phyloP scores from a whole-genome alignment of 2,113 vertebrate genomes.

The Leptobrachium leishanense region DNA sequence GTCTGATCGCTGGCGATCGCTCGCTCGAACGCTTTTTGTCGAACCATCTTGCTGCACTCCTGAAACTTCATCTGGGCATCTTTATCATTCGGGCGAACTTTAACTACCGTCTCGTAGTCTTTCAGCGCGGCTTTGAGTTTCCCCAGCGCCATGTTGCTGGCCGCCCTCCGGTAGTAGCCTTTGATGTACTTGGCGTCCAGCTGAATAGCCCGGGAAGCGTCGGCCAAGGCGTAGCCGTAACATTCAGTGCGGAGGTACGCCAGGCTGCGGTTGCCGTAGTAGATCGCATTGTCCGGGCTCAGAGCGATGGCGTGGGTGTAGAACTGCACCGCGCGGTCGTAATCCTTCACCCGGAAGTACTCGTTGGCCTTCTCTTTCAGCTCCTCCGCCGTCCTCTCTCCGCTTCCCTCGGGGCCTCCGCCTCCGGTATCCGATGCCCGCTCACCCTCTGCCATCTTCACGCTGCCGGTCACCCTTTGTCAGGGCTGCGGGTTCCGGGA shows the following conservation, averaged over 20 bases:
- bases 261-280: conserved; percentile 91
- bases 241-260: conserved; percentile 93
- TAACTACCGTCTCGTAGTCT: conserved; percentile 92
- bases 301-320: conserved; percentile 87
- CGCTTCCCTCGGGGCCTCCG: conserved; percentile 51
- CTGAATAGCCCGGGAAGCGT: conserved; percentile 85
- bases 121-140: conserved; percentile 92
- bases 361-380: conserved; percentile 89
- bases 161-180: conserved; percentile 89
- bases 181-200: conserved; percentile 92
- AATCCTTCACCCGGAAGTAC: conserved; percentile 93
- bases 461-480: conserved; percentile 63
- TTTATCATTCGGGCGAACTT: conserved; percentile 87
- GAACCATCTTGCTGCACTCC: conserved; percentile 91
- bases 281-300: conserved; percentile 84
- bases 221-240: conserved; percentile 89
- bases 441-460: conserved; percentile 82
- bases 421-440: conserved; percentile 56
- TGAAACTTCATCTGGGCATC: conserved; percentile 92
- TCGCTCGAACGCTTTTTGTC: conserved; percentile 90
- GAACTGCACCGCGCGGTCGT: conserved; percentile 88
- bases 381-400: conserved; percentile 71
- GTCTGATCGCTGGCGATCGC: conserved; percentile 88
- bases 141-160: conserved; percentile 94
- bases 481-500: no score